Base-by-base conservation (phyloP, 2,888 invertebrate species). In the Nephrotoma appendiculata region DNA sequence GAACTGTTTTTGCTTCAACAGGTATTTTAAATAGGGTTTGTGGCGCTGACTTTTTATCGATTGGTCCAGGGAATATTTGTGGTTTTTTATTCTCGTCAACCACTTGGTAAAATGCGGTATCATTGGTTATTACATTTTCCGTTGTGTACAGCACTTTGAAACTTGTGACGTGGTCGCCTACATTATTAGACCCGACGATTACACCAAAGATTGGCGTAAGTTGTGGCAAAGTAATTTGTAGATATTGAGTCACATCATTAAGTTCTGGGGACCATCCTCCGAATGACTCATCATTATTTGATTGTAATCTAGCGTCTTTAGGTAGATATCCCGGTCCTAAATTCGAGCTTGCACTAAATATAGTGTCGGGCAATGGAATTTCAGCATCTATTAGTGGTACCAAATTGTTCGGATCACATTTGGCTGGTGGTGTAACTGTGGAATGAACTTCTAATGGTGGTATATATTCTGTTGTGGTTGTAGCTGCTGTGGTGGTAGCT, bases 81-180 rank as follows among this genome's bases (percentile, higher is more conserved):
- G 94, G 94, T 86, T 91, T 90, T 0, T 92, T 92, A 86, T 92
- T 91, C 45, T 92, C 91, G 83, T 93, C 93, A 0, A 93, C 91
- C 9, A 95, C 92, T 86, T 94, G 93, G 43, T 94, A 93, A 90
- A 94, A 96, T 2, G 92, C 90, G 42, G 91, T 43, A 0, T 94
- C 95, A 89, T 96, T 95, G 2, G 11, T 71, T 9, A 71, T 31
- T 71, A 71, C 31, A 71, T 71, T 71, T 71, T 71, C 71, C 9
- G 93, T 93, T 41, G 96, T 95, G 89, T 95, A 95, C 88, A 95
- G 89, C 5, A 91, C 92, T 89, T 94, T 93, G 89, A 95, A 97
- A 89, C 96, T 95, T 19, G 96, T 96, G 71, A 97, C 96, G 90
- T 94, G 96, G 89, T 95, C 94, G 88, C 95, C 93, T 87, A 93